phyloP scores from a whole-genome alignment of 2,888 invertebrate genomes.

The Coleophora flavipennella region DNA sequence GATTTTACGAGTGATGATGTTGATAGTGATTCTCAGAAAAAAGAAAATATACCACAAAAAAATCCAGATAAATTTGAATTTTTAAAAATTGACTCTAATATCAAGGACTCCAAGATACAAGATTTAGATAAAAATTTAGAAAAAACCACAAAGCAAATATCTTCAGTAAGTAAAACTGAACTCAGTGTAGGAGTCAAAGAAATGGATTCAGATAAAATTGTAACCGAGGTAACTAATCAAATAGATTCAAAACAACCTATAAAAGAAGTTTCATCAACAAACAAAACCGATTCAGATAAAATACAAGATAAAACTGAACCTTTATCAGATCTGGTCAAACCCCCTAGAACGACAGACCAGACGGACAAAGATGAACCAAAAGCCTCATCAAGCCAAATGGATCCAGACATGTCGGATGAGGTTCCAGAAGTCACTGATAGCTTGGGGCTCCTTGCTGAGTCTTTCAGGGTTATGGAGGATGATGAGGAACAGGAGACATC shows the following conservation, averaged over 20 bases:
- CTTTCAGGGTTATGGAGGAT: slow-evolving; percentile 42
- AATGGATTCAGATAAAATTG: not conserved
- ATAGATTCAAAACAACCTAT: slow-evolving; percentile 2
- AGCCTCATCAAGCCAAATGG: slow-evolving; percentile 10
- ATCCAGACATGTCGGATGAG: slow-evolving; percentile 23
- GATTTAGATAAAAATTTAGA: not conserved
- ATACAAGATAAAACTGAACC: no score
- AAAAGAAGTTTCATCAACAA: not conserved
- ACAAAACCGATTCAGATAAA: no score
- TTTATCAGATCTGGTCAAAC: no score
- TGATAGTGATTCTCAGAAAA: slow-evolving; percentile 3
- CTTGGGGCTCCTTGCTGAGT: slow-evolving; percentile 55
- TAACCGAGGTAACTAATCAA: not conserved
- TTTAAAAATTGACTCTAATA: not conserved
- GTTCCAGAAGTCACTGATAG: slow-evolving; percentile 40
- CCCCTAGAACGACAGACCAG: not conserved
- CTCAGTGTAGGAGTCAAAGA: not conserved
- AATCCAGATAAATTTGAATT: not conserved
- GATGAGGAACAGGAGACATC: slow-evolving; percentile 47
- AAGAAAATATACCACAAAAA: not conserved
- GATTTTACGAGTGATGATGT: slow-evolving; percentile 31
- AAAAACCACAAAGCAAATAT: no score
- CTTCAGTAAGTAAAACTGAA: no score
- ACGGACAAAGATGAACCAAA: slow-evolving; percentile 4
- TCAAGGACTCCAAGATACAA: no score